Percentiles rank a stretch among this genome's conserved stretches.
phyloP scores from a whole-genome alignment of 2,113 vertebrate genomes.

The Aleadryas rufinucha region DNA sequence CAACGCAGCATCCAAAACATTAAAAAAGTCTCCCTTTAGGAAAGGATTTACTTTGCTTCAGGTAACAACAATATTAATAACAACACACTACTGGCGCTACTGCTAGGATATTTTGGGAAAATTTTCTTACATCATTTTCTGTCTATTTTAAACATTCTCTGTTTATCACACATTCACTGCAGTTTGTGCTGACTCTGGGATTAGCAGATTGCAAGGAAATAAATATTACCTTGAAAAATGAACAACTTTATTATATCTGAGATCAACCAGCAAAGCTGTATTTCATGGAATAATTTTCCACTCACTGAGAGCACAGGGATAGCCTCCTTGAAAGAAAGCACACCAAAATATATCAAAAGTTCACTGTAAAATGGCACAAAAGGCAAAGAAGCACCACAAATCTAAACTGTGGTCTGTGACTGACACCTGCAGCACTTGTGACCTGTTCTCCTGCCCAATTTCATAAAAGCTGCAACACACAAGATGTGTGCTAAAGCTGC shows the following conservation, averaged over 20 bases:
- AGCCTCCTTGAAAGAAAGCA: background rate
- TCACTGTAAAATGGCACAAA: background rate
- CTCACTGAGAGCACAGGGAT: background rate
- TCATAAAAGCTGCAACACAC: background rate
- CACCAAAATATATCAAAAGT: background rate
- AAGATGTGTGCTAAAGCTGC: background rate
- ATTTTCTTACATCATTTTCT: background rate
- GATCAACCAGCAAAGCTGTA: background rate
- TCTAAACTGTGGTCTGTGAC: background rate
- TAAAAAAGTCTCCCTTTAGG: background rate
- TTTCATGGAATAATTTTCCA: background rate
- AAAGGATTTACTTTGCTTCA: background rate
- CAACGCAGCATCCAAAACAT: background rate
- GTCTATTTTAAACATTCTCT: background rate
- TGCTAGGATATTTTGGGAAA: background rate
- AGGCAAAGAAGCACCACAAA: background rate
- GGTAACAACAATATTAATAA: background rate
- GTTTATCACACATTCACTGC: background rate
- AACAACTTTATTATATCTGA: background rate
- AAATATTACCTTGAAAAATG: background rate
- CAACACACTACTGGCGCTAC: background rate
- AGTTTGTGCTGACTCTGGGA: background rate
- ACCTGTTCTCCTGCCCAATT: background rate
- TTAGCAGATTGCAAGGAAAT: background rate
- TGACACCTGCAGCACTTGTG: constrained; percentile 3